phyloP scores from a whole-genome alignment of 2,888 invertebrate genomes.

The Synergus itoensis region DNA sequence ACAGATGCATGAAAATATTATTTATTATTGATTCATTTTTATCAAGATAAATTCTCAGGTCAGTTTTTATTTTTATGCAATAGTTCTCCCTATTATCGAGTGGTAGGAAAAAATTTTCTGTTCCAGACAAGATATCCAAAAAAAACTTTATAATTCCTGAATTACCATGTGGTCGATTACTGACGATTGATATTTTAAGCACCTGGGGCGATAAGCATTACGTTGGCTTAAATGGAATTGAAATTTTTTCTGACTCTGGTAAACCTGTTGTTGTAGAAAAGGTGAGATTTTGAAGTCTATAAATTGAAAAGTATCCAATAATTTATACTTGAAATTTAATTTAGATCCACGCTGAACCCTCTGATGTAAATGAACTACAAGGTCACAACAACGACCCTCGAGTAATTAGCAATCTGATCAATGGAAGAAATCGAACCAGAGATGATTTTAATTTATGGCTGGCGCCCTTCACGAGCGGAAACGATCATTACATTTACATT shows the following conservation, averaged over 20 bases:
- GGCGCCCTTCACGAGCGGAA: slow-evolving; percentile 82
- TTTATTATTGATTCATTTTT: slow-evolving; percentile 5
- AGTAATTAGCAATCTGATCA: slow-evolving; percentile 83
- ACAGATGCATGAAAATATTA: slow-evolving; percentile 22
- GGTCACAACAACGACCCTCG: slow-evolving; percentile 84
- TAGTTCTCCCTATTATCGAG: slow-evolving; percentile 2
- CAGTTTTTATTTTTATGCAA: not conserved
- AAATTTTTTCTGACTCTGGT: slow-evolving; percentile 85
- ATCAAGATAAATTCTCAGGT: slow-evolving; percentile 26
- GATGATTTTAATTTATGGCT: slow-evolving; percentile 90
- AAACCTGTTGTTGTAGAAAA: slow-evolving; percentile 81
- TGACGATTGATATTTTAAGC: slow-evolving; percentile 84
- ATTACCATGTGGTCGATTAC: slow-evolving; percentile 84
- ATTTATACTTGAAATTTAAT: not conserved
- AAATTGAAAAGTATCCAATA: not conserved
- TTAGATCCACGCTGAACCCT: slow-evolving; percentile 80
- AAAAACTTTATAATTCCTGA: slow-evolving; percentile 87
- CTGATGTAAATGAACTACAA: slow-evolving; percentile 83
- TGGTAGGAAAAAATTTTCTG: not conserved
- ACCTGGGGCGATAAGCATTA: slow-evolving; percentile 91
- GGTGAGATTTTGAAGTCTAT: slow-evolving; percentile 75
- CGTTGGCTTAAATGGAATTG: slow-evolving; percentile 89
- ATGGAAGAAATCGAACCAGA: slow-evolving; percentile 86
- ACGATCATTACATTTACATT: slow-evolving; percentile 82
- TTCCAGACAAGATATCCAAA: slow-evolving; percentile 54